These are phyloP conservation scores for Florisuga fusca DNA, from an alignment of 2,797 vertebrate species.

Conservation along the genomic window DNA sequence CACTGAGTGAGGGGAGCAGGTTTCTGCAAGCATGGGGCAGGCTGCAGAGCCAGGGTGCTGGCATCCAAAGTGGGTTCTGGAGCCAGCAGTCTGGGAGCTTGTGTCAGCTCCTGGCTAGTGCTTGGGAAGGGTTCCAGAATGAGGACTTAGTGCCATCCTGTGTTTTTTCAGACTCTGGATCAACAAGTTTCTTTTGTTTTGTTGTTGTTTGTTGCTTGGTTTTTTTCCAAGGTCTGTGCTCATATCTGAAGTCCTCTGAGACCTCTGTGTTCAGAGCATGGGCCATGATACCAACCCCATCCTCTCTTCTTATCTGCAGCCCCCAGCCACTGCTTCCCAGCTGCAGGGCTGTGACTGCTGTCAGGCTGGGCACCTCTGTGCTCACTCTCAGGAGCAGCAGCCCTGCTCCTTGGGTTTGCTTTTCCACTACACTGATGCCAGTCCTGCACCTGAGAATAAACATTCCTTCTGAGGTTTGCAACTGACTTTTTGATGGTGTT, in stretches of 20 bases:
- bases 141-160: neutral
- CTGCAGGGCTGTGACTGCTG: neutral
- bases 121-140: neutral
- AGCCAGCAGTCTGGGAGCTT: conserved; percentile 52
- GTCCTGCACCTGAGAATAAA: neutral
- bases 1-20: conserved; percentile 53
- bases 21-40: conserved; percentile 54
- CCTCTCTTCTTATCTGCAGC: neutral
- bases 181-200: neutral
- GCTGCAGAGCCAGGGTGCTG: conserved; percentile 25
- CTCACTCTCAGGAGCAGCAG: neutral
- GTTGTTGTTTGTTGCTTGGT: too few species aligned
- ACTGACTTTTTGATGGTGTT: neutral
- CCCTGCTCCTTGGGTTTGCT: neutral
- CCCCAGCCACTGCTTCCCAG: neutral
- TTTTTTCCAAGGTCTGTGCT: neutral
- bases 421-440: neutral
- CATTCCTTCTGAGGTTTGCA: neutral
- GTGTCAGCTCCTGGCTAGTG: neutral
- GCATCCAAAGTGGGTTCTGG: conserved; percentile 36
- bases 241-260: neutral
- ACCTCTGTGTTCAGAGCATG: neutral
- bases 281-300: neutral
- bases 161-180: neutral
- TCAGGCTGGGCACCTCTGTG: neutral